phyloP scores from a whole-genome alignment of 1,140 invertebrate species.

The Papilio machaon region DNA sequence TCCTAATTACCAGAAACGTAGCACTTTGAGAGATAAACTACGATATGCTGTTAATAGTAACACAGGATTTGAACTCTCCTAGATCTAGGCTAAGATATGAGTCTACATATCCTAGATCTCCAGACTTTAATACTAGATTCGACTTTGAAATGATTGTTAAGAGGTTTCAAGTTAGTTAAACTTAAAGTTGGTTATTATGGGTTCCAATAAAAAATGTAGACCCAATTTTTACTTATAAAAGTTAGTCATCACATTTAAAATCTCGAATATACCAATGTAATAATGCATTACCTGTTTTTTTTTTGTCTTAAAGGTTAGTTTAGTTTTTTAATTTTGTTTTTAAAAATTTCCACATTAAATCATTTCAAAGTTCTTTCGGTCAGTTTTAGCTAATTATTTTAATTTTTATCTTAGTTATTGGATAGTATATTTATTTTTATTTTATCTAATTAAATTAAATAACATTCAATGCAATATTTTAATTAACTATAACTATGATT shows the following conservation, averaged over 20 bases:
- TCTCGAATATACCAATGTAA: too few species aligned
- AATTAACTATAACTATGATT: neutral
- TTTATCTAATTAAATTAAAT: neutral
- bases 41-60: constrained; percentile 98
- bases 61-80: constrained; percentile 98
- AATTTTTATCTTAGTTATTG: neutral
- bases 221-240: too few species aligned
- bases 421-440: neutral
- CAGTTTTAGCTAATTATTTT: neutral
- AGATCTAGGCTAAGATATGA: neutral
- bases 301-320: neutral
- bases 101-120: neutral
- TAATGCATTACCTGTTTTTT: too few species aligned
- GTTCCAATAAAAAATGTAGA: too few species aligned
- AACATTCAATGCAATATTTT: constrained; percentile 6
- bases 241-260: too few species aligned
- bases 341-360: neutral
- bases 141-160: neutral
- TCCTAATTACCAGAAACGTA: constrained; percentile 99
- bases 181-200: too few species aligned
- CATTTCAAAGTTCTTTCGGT: neutral
- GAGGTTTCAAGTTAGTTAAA: too few species aligned
- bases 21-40: constrained; percentile 96
- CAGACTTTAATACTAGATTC: neutral
- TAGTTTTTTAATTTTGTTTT: neutral